phyloP scores from a whole-genome alignment of 2,888 invertebrate species.

The Drosophila differens region DNA sequence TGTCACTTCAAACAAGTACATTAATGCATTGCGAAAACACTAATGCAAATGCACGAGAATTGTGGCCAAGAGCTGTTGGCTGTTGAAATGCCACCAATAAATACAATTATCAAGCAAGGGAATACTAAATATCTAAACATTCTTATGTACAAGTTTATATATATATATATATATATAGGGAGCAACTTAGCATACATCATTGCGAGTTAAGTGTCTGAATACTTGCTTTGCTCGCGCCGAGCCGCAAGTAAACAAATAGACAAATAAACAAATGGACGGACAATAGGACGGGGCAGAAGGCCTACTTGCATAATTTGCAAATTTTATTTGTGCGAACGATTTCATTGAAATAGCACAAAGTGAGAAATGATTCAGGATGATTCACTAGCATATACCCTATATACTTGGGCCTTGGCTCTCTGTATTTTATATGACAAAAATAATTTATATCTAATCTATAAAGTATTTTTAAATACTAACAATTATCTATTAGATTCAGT shows the following conservation, averaged over 20 bases:
- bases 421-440: not conserved
- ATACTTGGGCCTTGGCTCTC: not conserved
- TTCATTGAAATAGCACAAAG: slow-evolving; percentile 50
- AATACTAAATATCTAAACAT: slow-evolving; percentile 7
- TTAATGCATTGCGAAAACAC: slow-evolving; percentile 50
- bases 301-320: slow-evolving; percentile 54
- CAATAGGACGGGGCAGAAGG: slow-evolving; percentile 5
- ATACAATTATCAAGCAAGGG: slow-evolving; percentile 26
- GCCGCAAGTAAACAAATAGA: slow-evolving; percentile 61
- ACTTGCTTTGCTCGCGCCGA: slow-evolving; percentile 45
- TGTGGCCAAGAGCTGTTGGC: slow-evolving; percentile 26
- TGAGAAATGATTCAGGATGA: not conserved
- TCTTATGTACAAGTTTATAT: slow-evolving; percentile 1
- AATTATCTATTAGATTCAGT: not conserved
- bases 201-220: slow-evolving; percentile 66
- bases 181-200: slow-evolving; percentile 54
- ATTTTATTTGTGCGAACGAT: slow-evolving; percentile 55
- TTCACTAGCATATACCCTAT: slow-evolving; percentile 16
- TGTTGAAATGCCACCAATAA: slow-evolving; percentile 47
- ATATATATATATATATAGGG: slow-evolving; percentile 12
- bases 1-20: slow-evolving; percentile 63
- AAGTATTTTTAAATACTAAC: not conserved
- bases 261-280: slow-evolving; percentile 54
- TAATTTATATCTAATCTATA: not conserved
- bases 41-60: slow-evolving; percentile 35